A percentile compares a stretch with the other conserved stretches of the same genome.
Conservation (phyloP, 2,113 vertebrate species). For the Campylomormyrus tamandua region DNA sequence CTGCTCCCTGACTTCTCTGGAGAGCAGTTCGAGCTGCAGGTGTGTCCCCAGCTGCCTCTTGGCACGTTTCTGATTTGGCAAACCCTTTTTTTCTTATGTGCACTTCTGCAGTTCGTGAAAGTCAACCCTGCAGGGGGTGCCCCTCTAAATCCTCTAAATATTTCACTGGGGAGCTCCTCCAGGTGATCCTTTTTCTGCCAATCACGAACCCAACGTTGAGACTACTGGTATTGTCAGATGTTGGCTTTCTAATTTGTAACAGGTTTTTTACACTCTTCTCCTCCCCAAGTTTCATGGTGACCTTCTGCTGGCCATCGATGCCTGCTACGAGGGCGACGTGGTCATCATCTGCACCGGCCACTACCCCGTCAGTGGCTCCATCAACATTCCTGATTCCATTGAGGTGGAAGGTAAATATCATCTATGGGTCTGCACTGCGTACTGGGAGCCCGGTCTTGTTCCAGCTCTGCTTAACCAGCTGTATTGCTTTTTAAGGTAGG, state of each 20-base stretch:
- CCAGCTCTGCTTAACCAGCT: background rate
- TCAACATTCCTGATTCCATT: slow-evolving; percentile 78
- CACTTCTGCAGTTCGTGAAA: background rate
- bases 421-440: background rate
- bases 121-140: background rate
- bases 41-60: slow-evolving; percentile 35
- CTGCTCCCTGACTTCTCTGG: slow-evolving; percentile 60
- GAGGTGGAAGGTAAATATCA: slow-evolving; percentile 68
- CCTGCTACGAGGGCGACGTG: slow-evolving; percentile 71
- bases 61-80: background rate
- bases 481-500: background rate
- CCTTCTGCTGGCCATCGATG: slow-evolving; percentile 65
- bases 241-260: background rate
- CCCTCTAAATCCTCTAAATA: background rate
- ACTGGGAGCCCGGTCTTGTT: background rate
- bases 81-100: background rate
- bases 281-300: slow-evolving; percentile 73
- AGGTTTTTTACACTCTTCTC: background rate
- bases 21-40: slow-evolving; percentile 76
- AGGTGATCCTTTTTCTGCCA: background rate
- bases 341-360: slow-evolving; percentile 77
- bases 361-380: slow-evolving; percentile 64
- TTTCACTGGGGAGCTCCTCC: background rate
- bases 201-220: background rate
- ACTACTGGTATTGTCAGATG: background rate